Base-by-base conservation (phyloP, 2,113 vertebrate genomes). In the Monopterus albus region DNA sequence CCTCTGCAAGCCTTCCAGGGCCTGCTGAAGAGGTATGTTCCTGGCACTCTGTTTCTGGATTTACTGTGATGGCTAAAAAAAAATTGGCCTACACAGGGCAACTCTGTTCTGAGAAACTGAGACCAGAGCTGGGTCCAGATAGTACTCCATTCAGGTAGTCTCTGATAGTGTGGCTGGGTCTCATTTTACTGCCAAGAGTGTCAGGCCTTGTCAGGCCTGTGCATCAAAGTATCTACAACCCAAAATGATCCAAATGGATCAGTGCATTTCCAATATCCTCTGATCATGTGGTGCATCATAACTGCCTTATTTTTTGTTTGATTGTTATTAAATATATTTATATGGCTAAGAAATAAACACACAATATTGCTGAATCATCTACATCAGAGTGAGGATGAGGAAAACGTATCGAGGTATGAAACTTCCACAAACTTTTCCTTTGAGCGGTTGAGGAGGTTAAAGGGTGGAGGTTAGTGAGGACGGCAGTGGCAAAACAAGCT, bases 1-100 rank as follows among this genome's bases (percentile, higher is more conserved):
- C 15, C 33, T 71, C 64, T 67, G 35, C 33, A 51, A 42, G 64
- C 35, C 53, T 72, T 66, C 39, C 40, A 39, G 51, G 53, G 11
- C 17, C 46, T 50, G 53, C 52, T 58, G 75, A 25, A 56, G 50
- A 51, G 38, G 20, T 40, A 39, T 38, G n/a, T 51, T 79, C 46
- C 17, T 52, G 51, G 15, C 18, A 36, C 20, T 31, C 12, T 20
- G 8, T n/a, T 9, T 40, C 68, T 67, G 51, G 29, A 31, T 65
- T 31, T n/a, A 53, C 33, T 53, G 29, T 20, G n/a, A 56, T 10
- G 18, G 17, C 33, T 26, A 26, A 61, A 47, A 62, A 45, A 25
- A 36, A 42, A 9, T 13, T 26, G 21, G n/a, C 15, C 5, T 26
- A 13, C 18, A 17, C 42, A 35, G 26, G 45, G 17, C 2, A 21